Evolutionary conservation across 2,113 vertebrate species (phyloP), one percentile per base, ranked within the genome.

Genomic region (Chinchilla lanigera): DNA sequence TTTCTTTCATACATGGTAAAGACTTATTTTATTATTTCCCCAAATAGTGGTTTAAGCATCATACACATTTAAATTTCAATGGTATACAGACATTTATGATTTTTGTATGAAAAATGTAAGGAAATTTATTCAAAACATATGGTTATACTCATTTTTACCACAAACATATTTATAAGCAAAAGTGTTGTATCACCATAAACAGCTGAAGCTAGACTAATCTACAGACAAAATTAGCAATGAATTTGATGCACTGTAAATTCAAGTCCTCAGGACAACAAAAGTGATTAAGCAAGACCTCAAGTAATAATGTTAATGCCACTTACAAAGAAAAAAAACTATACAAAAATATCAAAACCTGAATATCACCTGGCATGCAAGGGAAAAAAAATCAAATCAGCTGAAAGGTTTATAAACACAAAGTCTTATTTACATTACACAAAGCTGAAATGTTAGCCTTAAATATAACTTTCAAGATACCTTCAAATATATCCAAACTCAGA

Each of bases 391-490:
- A 95, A 98, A 98, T 98, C 96, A 98, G 98, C 98, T 97, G 98
- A 98, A 99, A 99, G 97, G 94, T 98, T 98, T 93, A 85, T 99
- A 98, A 98, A 99, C 99, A 99, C 98, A 99, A 99, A 96, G 97
- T 99, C 98, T 99, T 99, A 99, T 99, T 99, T 99, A 99, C 99
- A 99, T 98, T 99, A 99, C 99, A 99, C 99, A 99, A 99, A 99
- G 99, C 99, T 99, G 99, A 99, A 99, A 99, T 99, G 99, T 98
- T 99, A 99, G 98, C 98, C 98, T 98, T 98, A 98, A 98, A 98
- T 98, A 52, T 97, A 99, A 99, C 99, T 98, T 99, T 98, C 98
- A 99, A 98, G 99, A 98, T 98, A 98, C 98, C 96, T 98, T 98
- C 98, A 98, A 98, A 98, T 89, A 87, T 96, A 98, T 84, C 97